A percentile compares a stretch with the other conserved stretches of the same genome.
phyloP scores from a whole-genome alignment of 2,797 vertebrate species.

The Choloepus didactylus region DNA sequence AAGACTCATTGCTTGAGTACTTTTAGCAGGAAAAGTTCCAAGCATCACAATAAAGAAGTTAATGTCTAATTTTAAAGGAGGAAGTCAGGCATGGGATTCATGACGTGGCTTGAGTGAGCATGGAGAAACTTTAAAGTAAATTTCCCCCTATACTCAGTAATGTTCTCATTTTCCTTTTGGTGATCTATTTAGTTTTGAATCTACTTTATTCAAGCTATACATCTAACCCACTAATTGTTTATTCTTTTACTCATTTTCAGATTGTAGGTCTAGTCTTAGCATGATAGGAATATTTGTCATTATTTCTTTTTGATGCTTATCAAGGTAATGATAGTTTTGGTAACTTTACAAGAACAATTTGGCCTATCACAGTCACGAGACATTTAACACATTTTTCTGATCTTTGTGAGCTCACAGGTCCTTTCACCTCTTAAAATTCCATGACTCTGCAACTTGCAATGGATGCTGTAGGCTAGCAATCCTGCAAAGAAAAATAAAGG shows the following conservation, averaged over 20 bases:
- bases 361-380: not conserved
- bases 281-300: not conserved
- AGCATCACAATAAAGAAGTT: slow-evolving; percentile 1
- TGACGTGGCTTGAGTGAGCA: not conserved
- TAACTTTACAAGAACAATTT: not conserved
- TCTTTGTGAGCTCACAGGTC: not conserved
- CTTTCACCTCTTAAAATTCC: not conserved
- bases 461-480: not conserved
- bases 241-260: not conserved
- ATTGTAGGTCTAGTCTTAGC: not conserved
- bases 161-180: not conserved
- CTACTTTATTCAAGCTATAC: not conserved
- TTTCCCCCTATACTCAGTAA: not conserved
- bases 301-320: not conserved
- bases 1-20: not conserved
- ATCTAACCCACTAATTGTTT: not conserved
- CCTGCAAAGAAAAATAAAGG: slow-evolving; percentile 47
- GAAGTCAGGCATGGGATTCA: not conserved
- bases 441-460: not conserved
- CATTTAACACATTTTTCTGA: slow-evolving; percentile 49
- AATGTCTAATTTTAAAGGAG: slow-evolving; percentile 14
- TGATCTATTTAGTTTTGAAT: not conserved
- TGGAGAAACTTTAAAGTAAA: not conserved
- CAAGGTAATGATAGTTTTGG: not conserved
- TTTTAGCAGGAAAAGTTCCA: not conserved